Base-by-base conservation (phyloP, 2,797 vertebrate species). In the Alosa sapidissima region DNA sequence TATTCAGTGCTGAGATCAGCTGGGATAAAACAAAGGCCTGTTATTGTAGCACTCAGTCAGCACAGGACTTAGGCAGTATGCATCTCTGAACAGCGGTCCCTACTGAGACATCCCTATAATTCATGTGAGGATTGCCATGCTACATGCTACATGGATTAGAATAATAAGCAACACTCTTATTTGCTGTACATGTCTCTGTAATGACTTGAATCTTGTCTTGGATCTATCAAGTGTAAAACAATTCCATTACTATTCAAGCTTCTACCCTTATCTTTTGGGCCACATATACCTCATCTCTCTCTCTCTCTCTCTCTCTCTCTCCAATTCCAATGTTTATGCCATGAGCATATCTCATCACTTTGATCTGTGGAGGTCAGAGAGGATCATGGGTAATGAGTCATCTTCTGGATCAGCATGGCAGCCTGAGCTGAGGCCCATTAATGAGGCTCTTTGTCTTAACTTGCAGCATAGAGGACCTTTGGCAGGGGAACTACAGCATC, bases 361-460 rank as follows among this genome's bases (percentile, higher is more conserved):
- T 91, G 91, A 92, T 90, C 86, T 85, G 86, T 81, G 86, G 60
- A 84, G 86, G 84, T 86, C 89, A 88, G 78, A 85, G 87, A 68
- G 88, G 88, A 92, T 91, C 83, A 75, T 49, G 41, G 89, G 86
- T 93, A 90, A 94, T 95, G 93, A 94, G 94, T 94, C 92, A 94
- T 60, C 84, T 65, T 1, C 88, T 83, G 81, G 83, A 86, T 81
- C 62, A 83, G 83, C 85, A 82, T 87, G 87, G 84, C 90, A 87
- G 86, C 88, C 24, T 3, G 90, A 88, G 89, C 87, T 81, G 83
- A 1, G 86, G 82, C 6, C 87, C 65, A 81, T 88, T 93, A 93
- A 93, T 81, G 81, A 94, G 88, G 49, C 91, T 93, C 93, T 92
- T 91, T 90, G 91, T 94, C 92, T 94, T 94, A 92, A 91, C 91